These are phyloP conservation scores for Abrostola triplasia DNA, from an alignment of 2,888 invertebrate genomes.

Conservation along the genomic window DNA sequence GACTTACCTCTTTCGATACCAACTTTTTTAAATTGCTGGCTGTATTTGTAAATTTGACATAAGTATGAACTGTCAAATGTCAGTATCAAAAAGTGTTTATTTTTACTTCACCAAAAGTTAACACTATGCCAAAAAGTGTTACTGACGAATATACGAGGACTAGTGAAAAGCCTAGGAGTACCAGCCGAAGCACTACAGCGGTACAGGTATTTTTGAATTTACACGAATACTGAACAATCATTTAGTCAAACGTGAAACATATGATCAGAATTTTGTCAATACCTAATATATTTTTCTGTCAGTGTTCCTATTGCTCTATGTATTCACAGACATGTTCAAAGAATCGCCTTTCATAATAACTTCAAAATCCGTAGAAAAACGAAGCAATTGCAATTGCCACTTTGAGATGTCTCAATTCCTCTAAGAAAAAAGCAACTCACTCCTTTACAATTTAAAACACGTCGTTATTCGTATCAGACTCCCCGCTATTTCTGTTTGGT, in stretches of 20 bases:
- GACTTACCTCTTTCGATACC: too few species aligned
- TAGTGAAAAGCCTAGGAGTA: conserved; percentile 66
- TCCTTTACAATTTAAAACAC: too few species aligned
- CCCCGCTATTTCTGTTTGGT: background rate
- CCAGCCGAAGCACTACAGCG: conserved; percentile 59
- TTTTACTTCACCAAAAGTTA: conserved; percentile 10
- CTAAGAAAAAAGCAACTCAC: background rate
- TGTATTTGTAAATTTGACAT: background rate
- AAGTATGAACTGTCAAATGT: conserved; percentile 5
- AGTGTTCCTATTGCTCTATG: too few species aligned
- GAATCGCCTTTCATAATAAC: too few species aligned
- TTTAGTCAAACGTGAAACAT: too few species aligned
- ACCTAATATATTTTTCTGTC: too few species aligned
- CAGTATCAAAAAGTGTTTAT: conserved; percentile 5
- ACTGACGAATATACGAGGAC: conserved; percentile 65
- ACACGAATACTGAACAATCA: background rate
- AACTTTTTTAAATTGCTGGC: background rate
- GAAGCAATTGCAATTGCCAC: too few species aligned
- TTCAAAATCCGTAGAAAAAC: too few species aligned
- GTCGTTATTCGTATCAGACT: too few species aligned
- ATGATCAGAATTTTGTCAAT: too few species aligned
- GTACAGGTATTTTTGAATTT: conserved; percentile 30
- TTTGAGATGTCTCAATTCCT: too few species aligned
- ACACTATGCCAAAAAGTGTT: conserved; percentile 65
- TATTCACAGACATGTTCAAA: too few species aligned